A percentile compares a stretch with the other conserved stretches of the same genome.
phyloP scores from a whole-genome alignment of 2,797 vertebrate species.

The Xenops minutus region DNA sequence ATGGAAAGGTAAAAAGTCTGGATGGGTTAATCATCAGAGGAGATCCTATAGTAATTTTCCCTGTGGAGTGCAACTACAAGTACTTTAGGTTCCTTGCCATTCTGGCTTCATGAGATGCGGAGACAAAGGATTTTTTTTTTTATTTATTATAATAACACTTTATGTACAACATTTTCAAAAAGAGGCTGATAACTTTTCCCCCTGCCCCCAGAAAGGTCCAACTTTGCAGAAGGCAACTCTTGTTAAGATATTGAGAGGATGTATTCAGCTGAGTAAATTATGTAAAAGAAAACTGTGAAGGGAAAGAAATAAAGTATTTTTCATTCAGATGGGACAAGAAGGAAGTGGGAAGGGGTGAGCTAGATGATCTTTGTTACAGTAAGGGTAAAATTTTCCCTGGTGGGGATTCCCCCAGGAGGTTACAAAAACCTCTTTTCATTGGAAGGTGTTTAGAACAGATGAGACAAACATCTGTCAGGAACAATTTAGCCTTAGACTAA shows the following conservation, averaged over 20 bases:
- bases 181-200: not conserved
- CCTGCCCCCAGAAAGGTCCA: not conserved
- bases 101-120: not conserved
- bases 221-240: not conserved
- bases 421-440: not conserved
- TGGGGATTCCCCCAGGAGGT: not conserved
- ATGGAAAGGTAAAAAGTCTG: not conserved
- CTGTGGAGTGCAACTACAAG: not conserved
- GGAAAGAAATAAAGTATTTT: not conserved
- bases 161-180: not conserved
- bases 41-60: not conserved
- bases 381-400: not conserved
- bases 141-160: not conserved
- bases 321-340: not conserved
- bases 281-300: not conserved
- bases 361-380: not conserved
- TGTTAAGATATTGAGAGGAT: not conserved
- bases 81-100: not conserved
- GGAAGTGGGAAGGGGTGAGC: not conserved
- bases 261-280: not conserved
- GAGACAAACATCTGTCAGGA: not conserved
- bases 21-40: fast-evolving
- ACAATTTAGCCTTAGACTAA: not conserved
- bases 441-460: not conserved
- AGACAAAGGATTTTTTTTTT: not conserved